phyloP scores from a whole-genome alignment of 2,888 invertebrate species.

The Ctena decussata region DNA sequence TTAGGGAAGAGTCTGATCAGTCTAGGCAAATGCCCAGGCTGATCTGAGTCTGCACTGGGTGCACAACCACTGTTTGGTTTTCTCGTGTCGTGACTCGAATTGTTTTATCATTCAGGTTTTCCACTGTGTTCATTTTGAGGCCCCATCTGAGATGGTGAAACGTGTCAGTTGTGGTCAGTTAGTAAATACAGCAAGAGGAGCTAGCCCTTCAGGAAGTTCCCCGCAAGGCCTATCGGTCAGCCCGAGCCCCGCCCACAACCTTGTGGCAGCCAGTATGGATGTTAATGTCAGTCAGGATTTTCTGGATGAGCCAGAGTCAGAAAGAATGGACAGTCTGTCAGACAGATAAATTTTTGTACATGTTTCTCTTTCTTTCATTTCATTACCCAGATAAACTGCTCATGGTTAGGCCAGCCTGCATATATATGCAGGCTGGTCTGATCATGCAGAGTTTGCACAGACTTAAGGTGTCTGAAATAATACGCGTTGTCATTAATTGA shows the following conservation, averaged over 20 bases:
- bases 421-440: no score
- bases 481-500: no score
- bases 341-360: neutral
- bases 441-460: no score
- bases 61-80: no score
- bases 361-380: no score
- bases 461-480: no score
- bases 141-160: slow-evolving; percentile 89
- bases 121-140: slow-evolving; percentile 99
- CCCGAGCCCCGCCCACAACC: neutral
- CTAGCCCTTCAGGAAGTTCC: neutral
- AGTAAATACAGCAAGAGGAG: slow-evolving; percentile 30
- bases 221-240: slow-evolving; percentile 47
- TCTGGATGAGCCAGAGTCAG: slow-evolving; percentile 60
- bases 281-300: slow-evolving; percentile 55
- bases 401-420: no score
- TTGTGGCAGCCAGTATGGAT: slow-evolving; percentile 49
- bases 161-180: slow-evolving; percentile 12
- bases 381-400: no score
- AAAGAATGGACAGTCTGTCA: slow-evolving; percentile 40
- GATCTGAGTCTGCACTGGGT: no score
- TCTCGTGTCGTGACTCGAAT: no score
- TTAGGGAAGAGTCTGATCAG: no score
- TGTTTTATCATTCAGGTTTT: slow-evolving; percentile 97
- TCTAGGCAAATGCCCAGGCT: no score